phyloP scores from a whole-genome alignment of 2,113 vertebrate genomes.

The Muntiacus reevesi region DNA sequence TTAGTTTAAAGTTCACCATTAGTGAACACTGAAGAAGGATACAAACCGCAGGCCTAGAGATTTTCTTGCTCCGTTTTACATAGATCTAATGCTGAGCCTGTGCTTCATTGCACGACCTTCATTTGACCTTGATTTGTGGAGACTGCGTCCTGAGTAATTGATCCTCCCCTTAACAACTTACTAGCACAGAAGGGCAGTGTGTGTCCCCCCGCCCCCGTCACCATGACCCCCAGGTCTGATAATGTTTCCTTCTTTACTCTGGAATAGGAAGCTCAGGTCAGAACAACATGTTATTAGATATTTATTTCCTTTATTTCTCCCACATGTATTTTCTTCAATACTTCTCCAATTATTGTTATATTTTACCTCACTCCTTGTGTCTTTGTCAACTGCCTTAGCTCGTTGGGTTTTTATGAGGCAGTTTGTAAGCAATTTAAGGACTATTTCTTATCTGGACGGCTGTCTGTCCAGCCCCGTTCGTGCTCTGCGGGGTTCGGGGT shows the following conservation, averaged over 20 bases:
- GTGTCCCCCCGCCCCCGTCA: accelerated
- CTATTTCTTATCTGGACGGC: neutral
- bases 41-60: neutral
- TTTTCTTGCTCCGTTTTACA: neutral
- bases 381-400: neutral
- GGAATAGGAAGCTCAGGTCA: neutral
- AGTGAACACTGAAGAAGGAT: neutral
- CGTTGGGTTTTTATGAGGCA: neutral
- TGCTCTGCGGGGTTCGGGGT: accelerated
- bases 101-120: no score
- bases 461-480: neutral
- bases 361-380: neutral
- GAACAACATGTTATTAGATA: no score
- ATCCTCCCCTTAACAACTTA: neutral
- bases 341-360: neutral
- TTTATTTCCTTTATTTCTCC: neutral
- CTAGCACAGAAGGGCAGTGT: no score
- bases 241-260: neutral
- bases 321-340: neutral
- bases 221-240: neutral
- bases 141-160: neutral
- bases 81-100: neutral
- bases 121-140: neutral
- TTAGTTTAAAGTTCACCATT: neutral
- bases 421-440: neutral